Percentiles rank a stretch among this genome's conserved stretches.
Conservation (phyloP, 2,888 invertebrate species). For the Meteorus cinctellus region DNA sequence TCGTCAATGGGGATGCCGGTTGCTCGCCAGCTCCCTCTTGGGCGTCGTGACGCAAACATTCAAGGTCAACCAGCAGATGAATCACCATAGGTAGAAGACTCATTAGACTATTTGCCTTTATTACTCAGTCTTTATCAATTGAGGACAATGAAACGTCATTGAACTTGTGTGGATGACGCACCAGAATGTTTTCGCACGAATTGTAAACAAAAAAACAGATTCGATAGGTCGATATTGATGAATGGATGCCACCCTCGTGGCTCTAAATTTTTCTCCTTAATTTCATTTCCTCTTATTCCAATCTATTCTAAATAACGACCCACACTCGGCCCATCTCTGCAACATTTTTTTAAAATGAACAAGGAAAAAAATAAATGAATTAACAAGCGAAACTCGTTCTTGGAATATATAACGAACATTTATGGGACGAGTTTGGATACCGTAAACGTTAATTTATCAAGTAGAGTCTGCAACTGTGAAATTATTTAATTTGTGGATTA, state of each 20-base stretch:
- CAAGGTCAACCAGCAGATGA: conserved; percentile 54
- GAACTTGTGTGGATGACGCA: not conserved
- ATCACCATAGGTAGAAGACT: conserved; percentile 35
- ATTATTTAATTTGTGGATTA: conserved; percentile 27
- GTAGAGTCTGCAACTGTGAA: conserved; percentile 3
- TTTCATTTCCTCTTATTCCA: conserved; percentile 18
- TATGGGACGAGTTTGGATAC: not conserved
- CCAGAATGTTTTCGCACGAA: not conserved
- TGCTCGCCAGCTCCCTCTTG: conserved; percentile 51
- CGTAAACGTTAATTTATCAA: not conserved
- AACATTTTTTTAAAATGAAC: conserved; percentile 21
- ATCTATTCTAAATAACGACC: conserved; percentile 7
- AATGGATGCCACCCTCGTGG: not conserved
- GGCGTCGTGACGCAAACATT: conserved; percentile 46
- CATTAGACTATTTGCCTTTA: not conserved
- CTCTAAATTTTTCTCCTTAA: not conserved
- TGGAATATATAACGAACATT: conserved; percentile 1
- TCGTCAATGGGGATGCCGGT: conserved; percentile 50
- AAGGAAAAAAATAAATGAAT: not conserved
- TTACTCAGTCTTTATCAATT: not conserved
- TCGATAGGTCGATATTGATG: not conserved
- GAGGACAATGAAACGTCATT: not conserved
- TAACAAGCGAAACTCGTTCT: conserved; percentile 5
- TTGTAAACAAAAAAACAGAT: not conserved
- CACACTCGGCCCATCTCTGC: conserved; percentile 9